Evolutionary conservation across 1,140 invertebrate species (phyloP).

Genomic region (Eumaeus atala): DNA sequence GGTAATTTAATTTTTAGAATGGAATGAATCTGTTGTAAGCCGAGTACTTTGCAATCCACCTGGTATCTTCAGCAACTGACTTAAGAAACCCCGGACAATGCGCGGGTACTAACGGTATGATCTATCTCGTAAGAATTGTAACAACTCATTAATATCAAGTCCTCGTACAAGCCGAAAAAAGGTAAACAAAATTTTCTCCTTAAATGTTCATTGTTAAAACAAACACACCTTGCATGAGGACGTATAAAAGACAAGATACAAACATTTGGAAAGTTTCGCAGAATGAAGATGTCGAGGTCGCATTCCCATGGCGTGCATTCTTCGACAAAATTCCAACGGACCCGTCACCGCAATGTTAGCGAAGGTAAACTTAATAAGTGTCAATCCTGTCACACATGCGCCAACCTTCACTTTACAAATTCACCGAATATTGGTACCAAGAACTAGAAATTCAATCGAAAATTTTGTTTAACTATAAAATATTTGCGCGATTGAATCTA

Average conservation of each 20-base stretch:
- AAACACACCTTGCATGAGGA: conserved; percentile 20
- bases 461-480: no score
- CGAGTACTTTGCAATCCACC: no score
- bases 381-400: conserved; percentile 26
- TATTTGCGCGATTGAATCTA: no score
- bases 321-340: conserved; percentile 48
- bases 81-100: no score
- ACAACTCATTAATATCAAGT: no score
- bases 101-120: no score
- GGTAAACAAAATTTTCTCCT: conserved; percentile 13
- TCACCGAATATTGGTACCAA: no score
- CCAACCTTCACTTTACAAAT: background rate
- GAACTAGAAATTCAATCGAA: no score
- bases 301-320: conserved; percentile 59
- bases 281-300: conserved; percentile 45
- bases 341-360: conserved; percentile 31
- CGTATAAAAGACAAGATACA: conserved; percentile 6
- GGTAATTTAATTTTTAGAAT: no score
- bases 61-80: no score
- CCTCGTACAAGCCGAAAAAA: conserved; percentile 11
- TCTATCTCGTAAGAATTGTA: no score
- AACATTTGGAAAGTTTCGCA: conserved; percentile 48
- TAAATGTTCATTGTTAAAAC: conserved; percentile 10
- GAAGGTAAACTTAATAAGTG: conserved; percentile 58
- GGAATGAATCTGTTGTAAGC: no score